phyloP scores from a whole-genome alignment of 2,888 invertebrate species.

The Meliscaeva auricollis region DNA sequence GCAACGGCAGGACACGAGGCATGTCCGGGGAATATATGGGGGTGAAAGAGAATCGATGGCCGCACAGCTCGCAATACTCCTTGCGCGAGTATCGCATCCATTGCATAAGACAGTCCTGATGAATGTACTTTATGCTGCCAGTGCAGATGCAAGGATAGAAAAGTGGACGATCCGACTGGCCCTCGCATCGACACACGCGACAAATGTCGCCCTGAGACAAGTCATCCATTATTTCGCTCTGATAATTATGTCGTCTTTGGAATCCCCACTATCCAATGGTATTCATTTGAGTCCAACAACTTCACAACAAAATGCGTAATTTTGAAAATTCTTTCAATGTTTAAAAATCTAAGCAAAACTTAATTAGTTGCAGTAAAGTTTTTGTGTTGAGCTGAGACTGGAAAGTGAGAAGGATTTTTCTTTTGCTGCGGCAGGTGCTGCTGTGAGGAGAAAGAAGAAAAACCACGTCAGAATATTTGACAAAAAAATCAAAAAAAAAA shows the following conservation, averaged over 20 bases:
- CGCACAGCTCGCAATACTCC: conserved; percentile 99
- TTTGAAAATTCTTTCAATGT: conserved; percentile 33
- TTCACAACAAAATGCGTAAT: conserved; percentile 32
- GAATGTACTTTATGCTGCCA: conserved; percentile 99
- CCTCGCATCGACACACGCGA: conserved; percentile 98
- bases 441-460: conserved; percentile 51
- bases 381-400: conserved; percentile 22
- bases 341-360: too few species aligned
- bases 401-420: conserved; percentile 32
- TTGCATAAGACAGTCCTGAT: conserved; percentile 98
- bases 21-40: conserved; percentile 99
- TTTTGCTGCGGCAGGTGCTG: conserved; percentile 3
- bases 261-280: conserved; percentile 62
- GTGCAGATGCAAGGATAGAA: conserved; percentile 99
- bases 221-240: conserved; percentile 81
- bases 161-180: conserved; percentile 94
- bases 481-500: conserved; percentile 41
- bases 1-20: conserved; percentile 97
- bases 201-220: conserved; percentile 92
- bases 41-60: conserved; percentile 98
- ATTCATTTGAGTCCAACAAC: conserved; percentile 54
- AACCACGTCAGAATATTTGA: conserved; percentile 73
- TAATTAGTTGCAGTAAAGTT: not conserved
- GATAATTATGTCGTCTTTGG: conserved; percentile 4
- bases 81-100: conserved; percentile 99